A percentile compares a stretch with the other conserved stretches of the same genome.
Conservation (phyloP, 2,888 invertebrate species). For the Diplolepis rosae region DNA sequence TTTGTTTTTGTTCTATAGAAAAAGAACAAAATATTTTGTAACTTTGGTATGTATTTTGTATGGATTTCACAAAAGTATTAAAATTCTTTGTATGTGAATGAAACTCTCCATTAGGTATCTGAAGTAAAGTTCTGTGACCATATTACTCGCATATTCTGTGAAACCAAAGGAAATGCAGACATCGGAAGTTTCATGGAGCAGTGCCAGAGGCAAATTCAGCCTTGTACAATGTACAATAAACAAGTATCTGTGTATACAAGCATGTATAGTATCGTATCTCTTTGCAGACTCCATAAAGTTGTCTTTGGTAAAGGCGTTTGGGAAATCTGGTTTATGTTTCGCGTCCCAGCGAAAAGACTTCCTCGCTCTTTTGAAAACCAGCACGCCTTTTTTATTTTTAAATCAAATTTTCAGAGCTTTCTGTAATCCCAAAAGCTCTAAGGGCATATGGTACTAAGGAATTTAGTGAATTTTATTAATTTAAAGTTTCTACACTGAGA, state of each 20-base stretch:
- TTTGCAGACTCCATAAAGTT: constrained; percentile 23
- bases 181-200: constrained; percentile 17
- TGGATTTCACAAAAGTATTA: too few relatives aligned
- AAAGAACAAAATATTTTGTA: too few relatives aligned
- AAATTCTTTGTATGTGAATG: too few relatives aligned
- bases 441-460: too few relatives aligned
- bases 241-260: background rate
- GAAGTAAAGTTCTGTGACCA: background rate
- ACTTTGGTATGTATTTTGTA: too few relatives aligned
- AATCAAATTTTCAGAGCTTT: background rate
- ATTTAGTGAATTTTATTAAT: too few relatives aligned
- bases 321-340: constrained; percentile 50
- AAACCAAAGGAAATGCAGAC: constrained; percentile 19
- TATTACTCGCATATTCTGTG: background rate
- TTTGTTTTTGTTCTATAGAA: too few relatives aligned
- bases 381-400: background rate
- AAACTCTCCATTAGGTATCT: too few relatives aligned
- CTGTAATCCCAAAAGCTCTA: too few relatives aligned
- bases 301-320: constrained; percentile 37
- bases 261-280: background rate
- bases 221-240: background rate
- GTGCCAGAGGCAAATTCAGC: constrained; percentile 13
- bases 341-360: constrained; percentile 31
- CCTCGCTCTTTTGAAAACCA: constrained; percentile 17
- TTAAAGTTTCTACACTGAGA: too few relatives aligned